Conservation (phyloP, 2,113 vertebrate species). For the Gasterosteus aculeatus region DNA sequence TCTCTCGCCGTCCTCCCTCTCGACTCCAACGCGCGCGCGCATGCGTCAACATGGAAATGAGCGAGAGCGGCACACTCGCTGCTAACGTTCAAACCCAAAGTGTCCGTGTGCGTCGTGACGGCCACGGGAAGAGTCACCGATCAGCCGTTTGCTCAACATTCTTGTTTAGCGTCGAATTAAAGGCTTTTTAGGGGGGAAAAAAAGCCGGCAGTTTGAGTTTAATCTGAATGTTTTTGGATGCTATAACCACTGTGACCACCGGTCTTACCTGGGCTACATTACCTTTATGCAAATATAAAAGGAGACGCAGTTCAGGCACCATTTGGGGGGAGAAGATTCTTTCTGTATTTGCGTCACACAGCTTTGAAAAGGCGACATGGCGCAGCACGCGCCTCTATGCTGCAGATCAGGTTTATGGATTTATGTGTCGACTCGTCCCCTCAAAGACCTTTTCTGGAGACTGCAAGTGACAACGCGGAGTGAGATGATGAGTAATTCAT, state of each 20-base stretch:
- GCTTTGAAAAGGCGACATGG: background rate
- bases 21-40: conserved; percentile 66
- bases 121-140: conserved; percentile 33
- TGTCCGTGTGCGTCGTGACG: conserved; percentile 48
- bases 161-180: conserved; percentile 23
- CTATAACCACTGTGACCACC: background rate
- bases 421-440: background rate
- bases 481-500: background rate
- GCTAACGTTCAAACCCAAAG: conserved; percentile 67
- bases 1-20: conserved; percentile 33
- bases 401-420: background rate
- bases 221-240: background rate
- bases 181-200: background rate
- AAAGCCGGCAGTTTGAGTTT: too few species aligned
- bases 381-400: background rate
- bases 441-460: background rate
- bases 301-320: background rate
- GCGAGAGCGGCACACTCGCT: conserved; percentile 49
- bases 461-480: background rate
- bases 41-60: conserved; percentile 74
- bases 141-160: conserved; percentile 8
- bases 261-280: background rate
- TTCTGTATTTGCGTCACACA: background rate
- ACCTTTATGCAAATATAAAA: conserved; percentile 3
- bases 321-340: background rate